phyloP scores from a whole-genome alignment of 1,140 invertebrate genomes.

The Epicauta chinensis region DNA sequence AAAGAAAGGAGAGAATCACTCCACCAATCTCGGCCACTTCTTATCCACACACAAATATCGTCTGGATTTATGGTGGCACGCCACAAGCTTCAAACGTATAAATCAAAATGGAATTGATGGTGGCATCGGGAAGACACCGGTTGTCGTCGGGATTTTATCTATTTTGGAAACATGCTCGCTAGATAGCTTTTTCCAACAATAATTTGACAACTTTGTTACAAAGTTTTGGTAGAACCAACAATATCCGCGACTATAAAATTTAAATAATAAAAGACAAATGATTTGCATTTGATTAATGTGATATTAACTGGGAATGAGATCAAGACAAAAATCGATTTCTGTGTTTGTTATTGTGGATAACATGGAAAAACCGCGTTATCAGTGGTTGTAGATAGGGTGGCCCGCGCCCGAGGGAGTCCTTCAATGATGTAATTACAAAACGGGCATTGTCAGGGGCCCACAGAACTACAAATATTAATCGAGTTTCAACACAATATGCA shows the following conservation, averaged over 20 bases:
- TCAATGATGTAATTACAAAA: slow-evolving; percentile 33
- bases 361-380: too few species aligned
- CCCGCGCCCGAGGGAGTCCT: background rate
- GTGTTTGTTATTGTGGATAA: too few species aligned
- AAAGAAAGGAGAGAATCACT: too few species aligned
- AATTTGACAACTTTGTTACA: too few species aligned
- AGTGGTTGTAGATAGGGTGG: background rate
- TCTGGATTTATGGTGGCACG: slow-evolving; percentile 8
- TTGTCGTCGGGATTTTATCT: too few species aligned
- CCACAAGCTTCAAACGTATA: slow-evolving; percentile 6
- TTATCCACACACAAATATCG: background rate
- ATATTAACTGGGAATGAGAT: too few species aligned
- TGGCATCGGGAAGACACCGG: background rate
- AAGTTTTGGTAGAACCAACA: too few species aligned
- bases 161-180: too few species aligned
- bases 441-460: slow-evolving; percentile 34
- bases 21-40: background rate
- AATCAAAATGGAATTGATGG: slow-evolving; percentile 12
- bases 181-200: too few species aligned
- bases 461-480: slow-evolving; percentile 43
- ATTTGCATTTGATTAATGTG: slow-evolving; percentile 12
- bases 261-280: slow-evolving; percentile 12
- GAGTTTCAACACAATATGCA: slow-evolving; percentile 42
- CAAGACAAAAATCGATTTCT: too few species aligned
- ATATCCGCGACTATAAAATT: slow-evolving; percentile 3